Percentiles rank a stretch among this genome's conserved stretches.
Conservation (phyloP, 2,888 invertebrate species). For the Seira sanloemensis region DNA sequence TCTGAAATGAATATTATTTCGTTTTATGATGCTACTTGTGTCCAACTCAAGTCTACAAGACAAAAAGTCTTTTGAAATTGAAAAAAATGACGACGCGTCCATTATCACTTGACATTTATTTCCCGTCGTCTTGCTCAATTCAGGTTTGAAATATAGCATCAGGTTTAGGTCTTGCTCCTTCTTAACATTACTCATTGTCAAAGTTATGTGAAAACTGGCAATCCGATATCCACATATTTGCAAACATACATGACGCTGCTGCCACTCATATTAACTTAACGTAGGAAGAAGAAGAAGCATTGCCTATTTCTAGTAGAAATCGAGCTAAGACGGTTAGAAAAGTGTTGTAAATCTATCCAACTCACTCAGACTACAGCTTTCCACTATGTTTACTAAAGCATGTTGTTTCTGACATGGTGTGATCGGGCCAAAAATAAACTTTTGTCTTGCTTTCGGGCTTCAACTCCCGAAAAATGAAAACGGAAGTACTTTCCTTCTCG, state of each 20-base stretch:
- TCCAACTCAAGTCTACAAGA: no score
- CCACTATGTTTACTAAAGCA: no score
- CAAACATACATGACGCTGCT: neutral
- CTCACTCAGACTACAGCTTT: no score
- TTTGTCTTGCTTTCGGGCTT: conserved; percentile 1
- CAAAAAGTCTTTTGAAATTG: no score
- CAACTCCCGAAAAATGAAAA: no score
- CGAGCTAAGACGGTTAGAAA: no score
- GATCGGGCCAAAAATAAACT: conserved; percentile 38
- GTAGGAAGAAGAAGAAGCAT: no score
- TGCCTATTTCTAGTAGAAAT: no score
- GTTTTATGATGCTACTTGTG: no score
- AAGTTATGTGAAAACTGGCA: neutral
- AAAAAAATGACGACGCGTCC: no score
- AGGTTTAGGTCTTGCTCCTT: neutral
- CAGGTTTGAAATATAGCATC: neutral
- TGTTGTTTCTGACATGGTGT: conserved; percentile 3
- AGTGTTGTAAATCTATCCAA: no score
- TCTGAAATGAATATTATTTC: neutral
- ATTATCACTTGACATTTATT: neutral
- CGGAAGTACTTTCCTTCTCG: no score
- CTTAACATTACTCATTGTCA: neutral
- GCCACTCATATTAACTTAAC: neutral
- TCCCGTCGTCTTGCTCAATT: neutral
- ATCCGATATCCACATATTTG: neutral